Base-by-base conservation (phyloP, 2,797 vertebrate species). In the Enteromius fasciolatus region DNA sequence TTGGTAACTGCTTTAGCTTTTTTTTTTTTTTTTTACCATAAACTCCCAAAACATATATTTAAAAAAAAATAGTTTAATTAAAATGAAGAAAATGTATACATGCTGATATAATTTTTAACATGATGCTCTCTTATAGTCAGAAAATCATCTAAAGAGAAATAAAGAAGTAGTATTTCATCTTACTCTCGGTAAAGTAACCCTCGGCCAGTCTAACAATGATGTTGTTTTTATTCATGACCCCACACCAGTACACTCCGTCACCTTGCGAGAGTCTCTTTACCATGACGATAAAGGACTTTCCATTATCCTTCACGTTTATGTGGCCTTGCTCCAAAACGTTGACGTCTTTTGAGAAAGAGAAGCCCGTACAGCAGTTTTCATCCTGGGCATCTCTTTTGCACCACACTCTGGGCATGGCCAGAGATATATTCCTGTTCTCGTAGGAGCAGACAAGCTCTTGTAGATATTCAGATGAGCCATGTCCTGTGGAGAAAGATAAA, bases 231-330 rank as follows among this genome's bases (percentile, higher is more conserved):
- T 63, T 74, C 83, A 82, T 80, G 18, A 92, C 17, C 7, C 92
- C 92, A 17, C 92, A 93, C 91, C 92, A 92, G 84, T 91, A 91
- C 41, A 90, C 36, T 20, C 90, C 92, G 0, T 84, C 80, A 3
- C 85, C 86, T 14, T 84, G 75, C 33, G 54, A 5, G 31, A 82
- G 85, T 8, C 80, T 61, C 54, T 6, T 7, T 15, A 89, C 41
- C 1, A 68, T 78, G 39, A 94, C 72, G 0, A 66, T 87, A 79
- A 93, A 93, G 31, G 86, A 76, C 3, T 36, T 44, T 0, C 3
- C 18, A 17, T 85, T 73, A 11, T 91, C 76, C 5, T 66, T 36
- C 64, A 94, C 89, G 5, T 6, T 23, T 61, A 92, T 44, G 1
- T 44, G 78, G 3, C 83, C 88, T 14, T 54, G 52, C 0, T 89